Conservation (phyloP, 2,797 vertebrate species). For the Percopsis omiscomaycus region DNA sequence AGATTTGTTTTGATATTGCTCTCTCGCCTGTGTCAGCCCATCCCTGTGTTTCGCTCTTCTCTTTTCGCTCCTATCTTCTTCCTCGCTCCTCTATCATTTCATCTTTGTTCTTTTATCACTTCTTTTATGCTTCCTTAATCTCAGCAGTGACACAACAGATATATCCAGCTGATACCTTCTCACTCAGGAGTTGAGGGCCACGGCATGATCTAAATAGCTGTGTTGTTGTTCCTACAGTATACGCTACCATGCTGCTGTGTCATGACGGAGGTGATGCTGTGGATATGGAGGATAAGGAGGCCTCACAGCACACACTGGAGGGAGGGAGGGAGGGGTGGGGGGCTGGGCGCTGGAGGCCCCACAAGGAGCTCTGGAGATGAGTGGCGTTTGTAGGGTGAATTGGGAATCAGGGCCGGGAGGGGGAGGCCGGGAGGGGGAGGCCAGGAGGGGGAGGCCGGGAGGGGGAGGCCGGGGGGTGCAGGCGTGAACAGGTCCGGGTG, state of each 20-base stretch:
- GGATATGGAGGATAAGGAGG: conserved; percentile 23
- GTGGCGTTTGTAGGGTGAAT: neutral
- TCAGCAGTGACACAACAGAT: neutral
- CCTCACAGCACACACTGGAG: neutral
- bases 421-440: neutral
- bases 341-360: neutral
- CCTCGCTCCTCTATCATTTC: neutral
- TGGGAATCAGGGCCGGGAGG: conserved; percentile 11
- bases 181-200: neutral
- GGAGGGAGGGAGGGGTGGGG: neutral
- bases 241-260: conserved; percentile 72
- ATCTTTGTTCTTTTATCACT: neutral
- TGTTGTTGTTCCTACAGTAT: conserved; percentile 28
- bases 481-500: conserved; percentile 16
- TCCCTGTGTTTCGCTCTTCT: too few relatives aligned
- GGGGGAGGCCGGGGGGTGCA: neutral
- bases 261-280: conserved; percentile 63
- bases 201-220: conserved; percentile 1
- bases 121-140: neutral
- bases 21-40: too few relatives aligned
- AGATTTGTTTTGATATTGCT: too few relatives aligned
- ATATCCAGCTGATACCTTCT: neutral
- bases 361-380: neutral
- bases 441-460: neutral
- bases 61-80: too few relatives aligned